These are phyloP conservation scores for Rhimphoctona megacephalus DNA, from an alignment of 2,888 invertebrate genomes.

Conservation along the genomic window DNA sequence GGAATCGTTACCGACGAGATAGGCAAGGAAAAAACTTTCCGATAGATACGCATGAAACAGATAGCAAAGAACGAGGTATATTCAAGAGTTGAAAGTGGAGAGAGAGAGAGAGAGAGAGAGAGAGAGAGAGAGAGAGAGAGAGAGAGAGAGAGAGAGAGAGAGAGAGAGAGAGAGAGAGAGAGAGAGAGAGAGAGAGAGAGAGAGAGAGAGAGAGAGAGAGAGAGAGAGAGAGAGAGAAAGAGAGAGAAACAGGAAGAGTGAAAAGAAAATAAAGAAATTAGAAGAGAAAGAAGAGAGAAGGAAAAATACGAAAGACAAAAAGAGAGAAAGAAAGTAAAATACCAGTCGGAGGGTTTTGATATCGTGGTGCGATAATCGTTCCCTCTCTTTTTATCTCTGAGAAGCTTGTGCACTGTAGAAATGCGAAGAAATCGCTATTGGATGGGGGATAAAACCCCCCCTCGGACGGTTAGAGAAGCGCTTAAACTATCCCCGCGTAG, in stretches of 20 bases:
- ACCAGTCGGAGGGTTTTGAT: slow-evolving; percentile 66
- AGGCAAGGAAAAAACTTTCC: slow-evolving; percentile 46
- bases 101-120: neutral
- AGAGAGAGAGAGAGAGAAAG: too few relatives aligned
- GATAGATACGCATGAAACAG: slow-evolving; percentile 49
- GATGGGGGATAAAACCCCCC: slow-evolving; percentile 45
- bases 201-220: too few relatives aligned
- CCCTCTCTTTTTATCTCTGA: slow-evolving; percentile 63
- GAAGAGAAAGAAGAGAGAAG: slow-evolving; percentile 18
- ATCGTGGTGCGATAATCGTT: slow-evolving; percentile 76
- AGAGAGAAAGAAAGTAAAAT: slow-evolving; percentile 36
- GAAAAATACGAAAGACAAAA: slow-evolving; percentile 23
- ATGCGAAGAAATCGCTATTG: slow-evolving; percentile 27
- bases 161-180: too few relatives aligned
- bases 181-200: too few relatives aligned
- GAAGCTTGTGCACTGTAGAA: slow-evolving; percentile 28
- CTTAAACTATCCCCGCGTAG: slow-evolving; percentile 79
- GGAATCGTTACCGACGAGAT: slow-evolving; percentile 38
- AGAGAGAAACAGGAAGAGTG: too few relatives aligned
- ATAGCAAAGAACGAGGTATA: slow-evolving; percentile 51
- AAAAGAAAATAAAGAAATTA: slow-evolving; percentile 54
- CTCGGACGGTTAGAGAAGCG: slow-evolving; percentile 80
- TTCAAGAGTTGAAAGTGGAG: slow-evolving; percentile 35
- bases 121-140: slow-evolving; percentile 2
- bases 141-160: too few relatives aligned